Evolutionary conservation across 1,140 invertebrate species (phyloP), one percentile per base, ranked within the genome.

Genomic region (Cyclargus thomasi): DNA sequence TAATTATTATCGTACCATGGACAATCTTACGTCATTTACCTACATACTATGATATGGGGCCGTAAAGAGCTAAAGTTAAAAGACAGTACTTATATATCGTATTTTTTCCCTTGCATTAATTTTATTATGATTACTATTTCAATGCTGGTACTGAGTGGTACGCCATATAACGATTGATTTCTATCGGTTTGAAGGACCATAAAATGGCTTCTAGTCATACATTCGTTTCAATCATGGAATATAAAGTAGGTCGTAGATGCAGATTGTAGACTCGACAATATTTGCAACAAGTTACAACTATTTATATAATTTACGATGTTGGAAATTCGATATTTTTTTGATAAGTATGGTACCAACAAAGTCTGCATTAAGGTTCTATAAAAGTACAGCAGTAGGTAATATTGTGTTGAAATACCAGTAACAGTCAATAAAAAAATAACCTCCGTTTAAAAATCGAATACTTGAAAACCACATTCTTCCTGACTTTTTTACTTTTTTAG

Each of bases 401-500:
- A n/a, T n/a, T n/a, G n/a, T n/a, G n/a, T n/a, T n/a, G n/a, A n/a
- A n/a, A n/a, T n/a, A n/a, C n/a, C n/a, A n/a, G n/a, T n/a, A n/a
- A n/a, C n/a, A n/a, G n/a, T n/a, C n/a, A n/a, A n/a, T n/a, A n/a
- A n/a, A n/a, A n/a, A n/a, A n/a, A n/a, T n/a, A n/a, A n/a, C n/a
- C n/a, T 17, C 47, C 47, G n/a, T 53, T 53, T 17, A 53, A 14
- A 14, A 53, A 17, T 16, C 47, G 1, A 53, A 53, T 14, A 53
- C 16, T 53, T 62, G 35, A 62, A 21, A 8, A 29, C n/a, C 14
- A n/a, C 8, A 17, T 14, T 35, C 20, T 21, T 17, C 36, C 23
- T 21, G 6, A 23, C 55, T 66, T 18, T 55, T 8, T n/a, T n/a
- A n/a, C n/a, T 62, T 59, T 79, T 77, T n/a, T 77, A 88, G 84